Percentiles rank a stretch among this genome's conserved stretches.
Evolutionary conservation across 1,140 invertebrate species (phyloP).

Genomic region (Sinella curviseta): DNA sequence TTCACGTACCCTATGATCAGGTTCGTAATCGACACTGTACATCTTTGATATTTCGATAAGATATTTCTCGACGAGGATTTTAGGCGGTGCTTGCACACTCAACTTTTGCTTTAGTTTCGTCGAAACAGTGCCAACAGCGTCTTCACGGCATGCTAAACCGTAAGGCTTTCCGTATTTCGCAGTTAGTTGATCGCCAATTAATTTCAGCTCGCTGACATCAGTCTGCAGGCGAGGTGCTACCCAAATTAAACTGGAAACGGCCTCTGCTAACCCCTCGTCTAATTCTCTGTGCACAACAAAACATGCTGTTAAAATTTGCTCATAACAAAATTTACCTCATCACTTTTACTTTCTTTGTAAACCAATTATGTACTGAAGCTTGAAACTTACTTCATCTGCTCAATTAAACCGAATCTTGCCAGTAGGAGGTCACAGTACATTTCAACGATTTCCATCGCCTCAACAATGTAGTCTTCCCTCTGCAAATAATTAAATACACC

Average conservation of each 20-base stretch:
- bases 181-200: slow-evolving; percentile 85
- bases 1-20: slow-evolving; percentile 77
- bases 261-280: slow-evolving; percentile 92
- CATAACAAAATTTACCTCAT: too few relatives aligned
- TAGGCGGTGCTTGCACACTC: slow-evolving; percentile 92
- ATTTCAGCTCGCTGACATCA: slow-evolving; percentile 84
- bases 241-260: slow-evolving; percentile 96
- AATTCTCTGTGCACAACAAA: too few relatives aligned
- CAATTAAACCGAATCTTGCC: slow-evolving; percentile 92
- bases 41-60: slow-evolving; percentile 95
- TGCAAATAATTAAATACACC: neutral
- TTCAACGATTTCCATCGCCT: slow-evolving; percentile 98
- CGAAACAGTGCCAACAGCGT: slow-evolving; percentile 78
- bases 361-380: neutral
- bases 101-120: slow-evolving; percentile 96
- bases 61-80: slow-evolving; percentile 93
- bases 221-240: slow-evolving; percentile 84
- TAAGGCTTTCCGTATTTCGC: slow-evolving; percentile 94
- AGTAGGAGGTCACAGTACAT: slow-evolving; percentile 99
- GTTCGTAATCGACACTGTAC: slow-evolving; percentile 87
- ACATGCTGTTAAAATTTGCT: slow-evolving; percentile 46
- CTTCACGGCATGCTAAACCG: slow-evolving; percentile 77
- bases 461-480: slow-evolving; percentile 97
- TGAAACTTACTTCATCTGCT: slow-evolving; percentile 85
- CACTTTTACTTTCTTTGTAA: too few relatives aligned